phyloP scores from a whole-genome alignment of 1,140 invertebrate species.

The Lepidostoma basale region DNA sequence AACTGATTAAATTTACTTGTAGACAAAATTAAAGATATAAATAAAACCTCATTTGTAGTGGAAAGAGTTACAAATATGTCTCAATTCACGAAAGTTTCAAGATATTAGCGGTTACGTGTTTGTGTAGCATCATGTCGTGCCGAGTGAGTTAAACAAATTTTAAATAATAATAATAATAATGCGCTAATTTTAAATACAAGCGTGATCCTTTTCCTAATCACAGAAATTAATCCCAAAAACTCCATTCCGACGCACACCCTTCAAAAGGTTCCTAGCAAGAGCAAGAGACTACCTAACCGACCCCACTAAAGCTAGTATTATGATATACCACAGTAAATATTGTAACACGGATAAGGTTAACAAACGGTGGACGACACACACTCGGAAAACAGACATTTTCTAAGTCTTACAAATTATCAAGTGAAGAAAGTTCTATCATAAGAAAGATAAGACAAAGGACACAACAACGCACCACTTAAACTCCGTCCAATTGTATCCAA shows the following conservation, averaged over 20 bases:
- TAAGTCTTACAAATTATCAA: conserved; percentile 5
- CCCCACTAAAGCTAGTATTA: not conserved
- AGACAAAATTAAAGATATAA: too few relatives aligned
- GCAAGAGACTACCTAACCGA: conserved; percentile 3
- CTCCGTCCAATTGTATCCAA: too few relatives aligned
- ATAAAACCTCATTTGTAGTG: too few relatives aligned
- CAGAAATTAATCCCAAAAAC: not conserved
- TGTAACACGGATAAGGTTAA: conserved; percentile 10
- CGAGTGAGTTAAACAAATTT: not conserved
- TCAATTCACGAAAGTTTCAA: too few relatives aligned
- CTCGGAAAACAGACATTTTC: not conserved
- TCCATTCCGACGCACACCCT: not conserved
- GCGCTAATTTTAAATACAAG: not conserved
- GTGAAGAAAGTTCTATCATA: not conserved
- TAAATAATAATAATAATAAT: not conserved
- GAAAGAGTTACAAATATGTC: too few relatives aligned
- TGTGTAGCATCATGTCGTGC: too few relatives aligned
- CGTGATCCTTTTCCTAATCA: not conserved
- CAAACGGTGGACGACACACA: not conserved
- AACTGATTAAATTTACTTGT: too few relatives aligned
- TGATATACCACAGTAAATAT: conserved; percentile 9
- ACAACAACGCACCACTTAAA: too few relatives aligned
- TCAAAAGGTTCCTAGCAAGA: not conserved
- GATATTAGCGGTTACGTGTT: too few relatives aligned
- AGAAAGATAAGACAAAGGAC: not conserved